Base-by-base conservation (phyloP, 2,797 vertebrate species). In the Borostomias antarcticus region DNA sequence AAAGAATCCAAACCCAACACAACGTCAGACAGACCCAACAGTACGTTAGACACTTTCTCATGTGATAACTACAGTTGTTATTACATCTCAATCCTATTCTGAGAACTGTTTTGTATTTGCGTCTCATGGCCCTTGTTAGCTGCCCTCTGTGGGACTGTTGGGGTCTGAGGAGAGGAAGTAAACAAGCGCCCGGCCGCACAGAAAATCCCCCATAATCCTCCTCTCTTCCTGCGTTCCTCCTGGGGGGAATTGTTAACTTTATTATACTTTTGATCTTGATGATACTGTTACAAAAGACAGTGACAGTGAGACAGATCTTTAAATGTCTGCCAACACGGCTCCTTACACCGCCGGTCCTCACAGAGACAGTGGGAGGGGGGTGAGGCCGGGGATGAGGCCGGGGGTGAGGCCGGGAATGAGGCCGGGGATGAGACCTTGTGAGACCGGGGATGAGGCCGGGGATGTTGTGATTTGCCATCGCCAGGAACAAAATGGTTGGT, bases 241-340 rank as follows among this genome's bases (percentile, higher is more conserved):
- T 89, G 81, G 88, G 85, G 90, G 91, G 91, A 89, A 89, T 91
- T 89, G 88, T 91, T 91, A 89, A 87, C 88, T 89, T 91, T 92
- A 93, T 92, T 91, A 89, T 86, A 90, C 88, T 88, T 89, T 87
- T 88, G 86, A 86, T 90, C 87, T 91, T 92, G 92, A 93, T 92
- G 91, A 89, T 89, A 89, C 87, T 89, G 87, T 89, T 92, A 89
- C 89, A 90, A 90, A 93, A 90, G 91, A 90, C 85, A 88, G 90
- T 90, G 92, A 91, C 92, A 93, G 89, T 85, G 89, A 91, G 89
- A 88, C 87, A 83, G 89, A 88, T 91, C 91, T 92, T 93, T 93
- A 93, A 93, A 93, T 92, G 91, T 90, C 88, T 90, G 89, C 89
- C 93, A 92, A 89, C 90, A 89, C 88, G 91, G 88, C 89, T 91